phyloP scores from a whole-genome alignment of 2,113 vertebrate species.

The Peromyscus californicus region DNA sequence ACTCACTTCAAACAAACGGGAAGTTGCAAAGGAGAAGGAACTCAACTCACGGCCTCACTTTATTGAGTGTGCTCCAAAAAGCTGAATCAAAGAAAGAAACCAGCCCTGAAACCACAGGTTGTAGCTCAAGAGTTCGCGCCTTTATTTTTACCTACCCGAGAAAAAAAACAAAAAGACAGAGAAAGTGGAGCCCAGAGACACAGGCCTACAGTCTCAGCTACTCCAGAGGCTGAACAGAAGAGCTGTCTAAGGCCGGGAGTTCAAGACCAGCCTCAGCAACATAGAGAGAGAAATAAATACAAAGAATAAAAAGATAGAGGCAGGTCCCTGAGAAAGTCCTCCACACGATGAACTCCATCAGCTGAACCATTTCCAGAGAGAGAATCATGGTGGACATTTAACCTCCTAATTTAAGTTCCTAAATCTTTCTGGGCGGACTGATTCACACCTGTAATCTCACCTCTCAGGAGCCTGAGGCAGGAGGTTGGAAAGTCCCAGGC shows the following conservation, averaged over 20 bases:
- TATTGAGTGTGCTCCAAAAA: conserved; percentile 34
- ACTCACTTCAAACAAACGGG: conserved; percentile 65
- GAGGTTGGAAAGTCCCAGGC: not conserved
- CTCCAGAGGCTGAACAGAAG: not conserved
- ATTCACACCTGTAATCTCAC: too few species aligned
- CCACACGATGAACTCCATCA: not conserved
- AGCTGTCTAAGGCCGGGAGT: not conserved
- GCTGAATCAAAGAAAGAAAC: conserved; percentile 61
- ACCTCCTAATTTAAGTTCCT: not conserved
- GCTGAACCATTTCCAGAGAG: conserved; percentile 24
- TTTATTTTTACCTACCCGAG: conserved; percentile 7
- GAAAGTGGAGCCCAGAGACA: not conserved
- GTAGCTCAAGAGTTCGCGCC: not conserved
- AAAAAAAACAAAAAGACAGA: conserved; percentile 16
- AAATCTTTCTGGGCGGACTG: not conserved
- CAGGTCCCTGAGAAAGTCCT: not conserved
- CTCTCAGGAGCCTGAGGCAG: not conserved
- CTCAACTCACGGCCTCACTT: conserved; percentile 51
- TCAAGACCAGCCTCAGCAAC: not conserved
- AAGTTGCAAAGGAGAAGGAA: conserved; percentile 44
- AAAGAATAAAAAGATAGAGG: not conserved
- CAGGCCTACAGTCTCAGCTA: too few species aligned
- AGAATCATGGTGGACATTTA: not conserved
- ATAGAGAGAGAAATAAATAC: not conserved
- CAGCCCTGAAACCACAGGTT: conserved; percentile 42